A percentile compares a stretch with the other conserved stretches of the same genome.
phyloP scores from a whole-genome alignment of 2,113 vertebrate species.

The Hypocryptadius cinnamomeus region DNA sequence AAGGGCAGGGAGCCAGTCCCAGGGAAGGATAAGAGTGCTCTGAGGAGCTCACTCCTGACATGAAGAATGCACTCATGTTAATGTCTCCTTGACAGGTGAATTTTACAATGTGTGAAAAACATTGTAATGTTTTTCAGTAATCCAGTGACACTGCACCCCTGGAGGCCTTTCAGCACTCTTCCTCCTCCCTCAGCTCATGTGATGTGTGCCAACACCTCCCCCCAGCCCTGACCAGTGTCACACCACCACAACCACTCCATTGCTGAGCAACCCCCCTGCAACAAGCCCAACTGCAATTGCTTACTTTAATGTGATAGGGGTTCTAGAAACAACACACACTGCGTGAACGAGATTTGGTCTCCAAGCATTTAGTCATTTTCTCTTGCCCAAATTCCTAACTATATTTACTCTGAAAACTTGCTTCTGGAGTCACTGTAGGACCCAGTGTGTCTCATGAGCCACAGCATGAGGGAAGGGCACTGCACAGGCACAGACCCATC shows the following conservation, averaged over 20 bases:
- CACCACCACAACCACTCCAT: background rate
- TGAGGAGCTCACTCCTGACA: background rate
- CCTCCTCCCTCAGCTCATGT: background rate
- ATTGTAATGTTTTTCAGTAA: background rate
- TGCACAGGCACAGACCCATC: background rate
- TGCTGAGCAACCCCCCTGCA: fast-evolving
- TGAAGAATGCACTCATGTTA: background rate
- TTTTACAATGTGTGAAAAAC: background rate
- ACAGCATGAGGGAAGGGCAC: background rate
- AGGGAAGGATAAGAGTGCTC: fast-evolving
- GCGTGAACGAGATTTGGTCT: background rate
- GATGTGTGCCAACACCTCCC: background rate
- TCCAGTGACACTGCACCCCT: background rate
- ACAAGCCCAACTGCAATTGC: background rate
- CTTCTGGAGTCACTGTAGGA: background rate
- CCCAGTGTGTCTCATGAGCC: background rate
- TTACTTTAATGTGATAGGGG: background rate
- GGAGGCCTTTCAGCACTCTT: background rate
- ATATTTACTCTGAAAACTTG: background rate
- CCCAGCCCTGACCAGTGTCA: background rate
- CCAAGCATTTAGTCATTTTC: background rate
- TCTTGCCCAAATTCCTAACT: background rate
- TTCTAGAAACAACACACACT: background rate
- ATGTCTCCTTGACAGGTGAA: background rate
- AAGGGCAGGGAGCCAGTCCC: background rate